Evolutionary conservation across 2,113 vertebrate species (phyloP).

Genomic region (Leptosomus discolor): DNA sequence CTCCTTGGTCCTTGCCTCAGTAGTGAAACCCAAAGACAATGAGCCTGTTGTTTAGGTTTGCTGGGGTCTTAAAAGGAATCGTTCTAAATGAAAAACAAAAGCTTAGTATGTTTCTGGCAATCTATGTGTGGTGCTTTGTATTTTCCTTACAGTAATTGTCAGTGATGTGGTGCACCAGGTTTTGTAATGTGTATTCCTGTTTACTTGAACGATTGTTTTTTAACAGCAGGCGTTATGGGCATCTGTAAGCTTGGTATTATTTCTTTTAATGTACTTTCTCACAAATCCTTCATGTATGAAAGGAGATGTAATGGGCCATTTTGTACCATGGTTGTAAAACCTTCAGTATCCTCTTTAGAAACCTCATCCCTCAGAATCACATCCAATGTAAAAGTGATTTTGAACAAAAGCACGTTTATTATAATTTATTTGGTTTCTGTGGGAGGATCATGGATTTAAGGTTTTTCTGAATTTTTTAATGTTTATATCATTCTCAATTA

Average conservation of each 20-base stretch:
- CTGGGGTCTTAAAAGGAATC: background rate
- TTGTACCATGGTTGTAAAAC: background rate
- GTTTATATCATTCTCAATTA: background rate
- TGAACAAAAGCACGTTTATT: background rate
- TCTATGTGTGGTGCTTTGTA: background rate
- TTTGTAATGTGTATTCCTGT: background rate
- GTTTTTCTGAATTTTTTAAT: background rate
- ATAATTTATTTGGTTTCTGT: background rate
- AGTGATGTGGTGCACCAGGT: background rate
- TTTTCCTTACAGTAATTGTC: background rate
- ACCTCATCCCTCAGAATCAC: background rate
- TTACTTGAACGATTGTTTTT: background rate
- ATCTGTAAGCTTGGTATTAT: background rate
- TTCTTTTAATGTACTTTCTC: background rate
- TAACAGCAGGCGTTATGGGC: background rate
- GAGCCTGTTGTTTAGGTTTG: background rate
- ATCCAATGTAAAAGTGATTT: background rate
- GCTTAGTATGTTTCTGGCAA: background rate
- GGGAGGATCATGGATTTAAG: background rate
- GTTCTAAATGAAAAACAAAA: background rate
- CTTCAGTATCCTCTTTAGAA: background rate
- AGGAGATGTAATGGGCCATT: background rate
- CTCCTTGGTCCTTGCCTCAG: too few relatives aligned
- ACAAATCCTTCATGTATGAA: background rate
- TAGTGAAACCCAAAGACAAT: background rate